phyloP scores from a whole-genome alignment of 2,888 invertebrate genomes.

The Phyto melanocephala region DNA sequence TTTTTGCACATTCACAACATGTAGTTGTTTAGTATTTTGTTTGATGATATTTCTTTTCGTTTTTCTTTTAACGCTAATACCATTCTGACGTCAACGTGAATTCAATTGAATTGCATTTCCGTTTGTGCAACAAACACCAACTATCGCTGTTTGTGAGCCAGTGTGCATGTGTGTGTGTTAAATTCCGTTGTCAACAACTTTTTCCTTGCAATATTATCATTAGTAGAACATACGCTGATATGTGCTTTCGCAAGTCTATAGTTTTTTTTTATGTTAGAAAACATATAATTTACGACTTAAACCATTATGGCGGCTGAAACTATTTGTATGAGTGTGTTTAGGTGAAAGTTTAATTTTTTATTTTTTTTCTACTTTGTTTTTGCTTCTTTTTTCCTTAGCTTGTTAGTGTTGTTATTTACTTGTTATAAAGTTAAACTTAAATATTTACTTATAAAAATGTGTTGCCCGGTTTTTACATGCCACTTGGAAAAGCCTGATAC shows the following conservation, averaged over 20 bases:
- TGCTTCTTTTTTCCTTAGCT: background rate
- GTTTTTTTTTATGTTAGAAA: too few species aligned
- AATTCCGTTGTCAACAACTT: background rate
- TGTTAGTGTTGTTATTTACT: slow-evolving; percentile 48
- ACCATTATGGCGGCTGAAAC: background rate
- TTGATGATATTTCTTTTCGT: background rate
- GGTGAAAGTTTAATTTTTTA: slow-evolving; percentile 52
- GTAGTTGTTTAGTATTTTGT: background rate
- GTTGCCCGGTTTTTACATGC: too few species aligned
- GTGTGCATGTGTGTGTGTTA: background rate
- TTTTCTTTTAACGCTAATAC: slow-evolving; percentile 37
- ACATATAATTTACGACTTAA: slow-evolving; percentile 44
- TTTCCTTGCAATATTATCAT: slow-evolving; percentile 13
- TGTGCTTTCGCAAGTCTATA: too few species aligned
- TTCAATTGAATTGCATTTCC: slow-evolving; percentile 76
- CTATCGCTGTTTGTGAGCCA: background rate
- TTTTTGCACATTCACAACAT: background rate
- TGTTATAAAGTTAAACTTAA: slow-evolving; percentile 51
- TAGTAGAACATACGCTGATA: slow-evolving; percentile 23
- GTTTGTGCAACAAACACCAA: slow-evolving; percentile 73
- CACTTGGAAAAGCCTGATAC: too few species aligned
- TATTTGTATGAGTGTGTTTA: background rate
- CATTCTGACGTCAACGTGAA: slow-evolving; percentile 52
- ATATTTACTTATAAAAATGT: slow-evolving; percentile 18
- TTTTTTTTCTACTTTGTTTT: background rate